phyloP scores from a whole-genome alignment of 2,888 invertebrate genomes.

The Anticlea derivata region DNA sequence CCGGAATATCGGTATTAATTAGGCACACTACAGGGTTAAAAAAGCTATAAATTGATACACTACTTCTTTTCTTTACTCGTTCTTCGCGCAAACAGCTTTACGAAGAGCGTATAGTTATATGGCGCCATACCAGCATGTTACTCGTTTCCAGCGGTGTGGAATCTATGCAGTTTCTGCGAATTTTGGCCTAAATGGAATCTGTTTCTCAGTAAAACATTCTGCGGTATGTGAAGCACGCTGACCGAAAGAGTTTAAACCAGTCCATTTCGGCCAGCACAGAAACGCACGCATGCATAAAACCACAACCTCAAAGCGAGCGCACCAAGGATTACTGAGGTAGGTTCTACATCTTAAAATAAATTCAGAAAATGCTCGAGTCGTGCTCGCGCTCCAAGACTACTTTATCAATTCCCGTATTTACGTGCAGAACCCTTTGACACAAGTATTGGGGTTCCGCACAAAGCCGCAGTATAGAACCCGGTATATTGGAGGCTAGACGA shows the following conservation, averaged over 20 bases:
- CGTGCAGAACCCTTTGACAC: conserved; percentile 36
- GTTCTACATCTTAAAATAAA: conserved; percentile 17
- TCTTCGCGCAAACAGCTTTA: too few species aligned
- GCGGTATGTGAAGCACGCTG: conserved; percentile 5
- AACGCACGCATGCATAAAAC: conserved; percentile 15
- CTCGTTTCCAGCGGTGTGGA: background rate
- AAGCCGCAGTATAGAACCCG: conserved; percentile 29
- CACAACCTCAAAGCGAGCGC: conserved; percentile 7
- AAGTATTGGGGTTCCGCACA: conserved; percentile 26
- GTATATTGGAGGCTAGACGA: conserved; percentile 27
- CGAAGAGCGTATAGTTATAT: too few species aligned
- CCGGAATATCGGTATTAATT: too few species aligned
- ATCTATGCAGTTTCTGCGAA: background rate
- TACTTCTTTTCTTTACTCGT: too few species aligned
- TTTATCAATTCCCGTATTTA: conserved; percentile 31
- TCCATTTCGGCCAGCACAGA: conserved; percentile 12
- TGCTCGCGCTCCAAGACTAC: conserved; percentile 20
- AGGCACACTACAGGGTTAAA: too few species aligned
- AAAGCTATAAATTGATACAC: too few species aligned
- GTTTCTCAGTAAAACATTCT: conserved; percentile 7
- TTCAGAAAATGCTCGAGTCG: conserved; percentile 8
- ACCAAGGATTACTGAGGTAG: conserved; percentile 3
- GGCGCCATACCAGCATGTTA: background rate
- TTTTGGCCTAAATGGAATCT: background rate
- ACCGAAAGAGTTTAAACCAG: conserved; percentile 7